These are phyloP conservation scores for Tenebrio molitor DNA, from an alignment of 1,140 invertebrate genomes.

Conservation along the genomic window DNA sequence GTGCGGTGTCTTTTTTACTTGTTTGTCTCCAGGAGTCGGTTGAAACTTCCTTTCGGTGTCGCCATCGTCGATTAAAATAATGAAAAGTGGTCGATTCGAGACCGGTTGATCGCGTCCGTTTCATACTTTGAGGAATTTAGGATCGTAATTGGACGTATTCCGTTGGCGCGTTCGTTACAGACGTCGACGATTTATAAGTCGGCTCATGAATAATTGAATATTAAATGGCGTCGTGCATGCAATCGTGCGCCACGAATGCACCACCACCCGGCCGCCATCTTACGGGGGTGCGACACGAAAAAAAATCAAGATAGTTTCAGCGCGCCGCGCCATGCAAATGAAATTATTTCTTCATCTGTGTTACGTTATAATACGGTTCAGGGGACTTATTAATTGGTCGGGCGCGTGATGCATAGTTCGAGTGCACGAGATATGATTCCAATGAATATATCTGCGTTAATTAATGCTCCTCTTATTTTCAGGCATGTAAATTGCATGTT, in stretches of 20 bases:
- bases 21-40: no score
- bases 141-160: slow-evolving; percentile 16
- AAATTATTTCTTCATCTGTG: slow-evolving; percentile 14
- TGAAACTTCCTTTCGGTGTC: background rate
- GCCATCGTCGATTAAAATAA: slow-evolving; percentile 5
- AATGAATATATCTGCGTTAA: slow-evolving; percentile 33
- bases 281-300: background rate
- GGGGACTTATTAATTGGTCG: slow-evolving; percentile 2
- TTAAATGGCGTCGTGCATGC: slow-evolving; percentile 23
- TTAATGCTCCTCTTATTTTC: slow-evolving; percentile 38
- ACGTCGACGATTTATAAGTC: slow-evolving; percentile 28
- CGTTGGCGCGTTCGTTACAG: slow-evolving; percentile 1
- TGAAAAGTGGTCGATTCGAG: background rate
- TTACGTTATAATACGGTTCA: no score
- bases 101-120: background rate
- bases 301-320: slow-evolving; percentile 7
- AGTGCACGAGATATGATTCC: slow-evolving; percentile 33
- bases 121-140: slow-evolving; percentile 10
- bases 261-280: background rate
- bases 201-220: slow-evolving; percentile 36
- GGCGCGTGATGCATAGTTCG: slow-evolving; percentile 15
- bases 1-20: no score
- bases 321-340: background rate
- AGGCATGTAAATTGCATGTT: slow-evolving; percentile 39
- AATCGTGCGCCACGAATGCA: slow-evolving; percentile 28